Evolutionary conservation across 2,888 invertebrate species (phyloP).

Genomic region (Sabellastarte sp.): DNA sequence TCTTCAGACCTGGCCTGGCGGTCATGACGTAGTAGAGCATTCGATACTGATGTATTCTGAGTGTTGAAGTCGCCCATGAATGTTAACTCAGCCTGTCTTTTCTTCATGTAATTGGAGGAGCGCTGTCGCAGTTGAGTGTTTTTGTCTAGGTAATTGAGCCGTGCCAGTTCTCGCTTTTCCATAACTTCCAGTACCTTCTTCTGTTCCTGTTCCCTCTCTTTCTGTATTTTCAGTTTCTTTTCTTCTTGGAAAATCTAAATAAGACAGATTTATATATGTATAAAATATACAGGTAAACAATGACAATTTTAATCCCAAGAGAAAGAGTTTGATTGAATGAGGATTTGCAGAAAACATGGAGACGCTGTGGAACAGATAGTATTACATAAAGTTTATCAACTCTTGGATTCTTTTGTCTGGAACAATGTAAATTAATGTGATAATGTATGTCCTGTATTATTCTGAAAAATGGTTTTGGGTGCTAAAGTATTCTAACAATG

Average conservation of each 20-base stretch:
- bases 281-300: no score
- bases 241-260: conserved; percentile 51
- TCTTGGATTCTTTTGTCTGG: no score
- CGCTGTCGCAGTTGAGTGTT: conserved; percentile 35
- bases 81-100: conserved; percentile 38
- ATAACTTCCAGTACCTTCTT: conserved; percentile 38
- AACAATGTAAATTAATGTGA: no score
- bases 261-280: no score
- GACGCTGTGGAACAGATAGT: no score
- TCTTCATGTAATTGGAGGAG: conserved; percentile 23
- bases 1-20: conserved; percentile 46
- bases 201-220: conserved; percentile 41
- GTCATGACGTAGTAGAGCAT: conserved; percentile 54
- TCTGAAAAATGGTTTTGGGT: no score
- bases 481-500: no score
- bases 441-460: no score
- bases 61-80: conserved; percentile 52
- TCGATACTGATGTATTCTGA: conserved; percentile 57
- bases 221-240: conserved; percentile 37
- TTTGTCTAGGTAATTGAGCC: conserved; percentile 41
- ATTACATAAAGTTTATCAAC: no score
- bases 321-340: no score
- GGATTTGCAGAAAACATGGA: no score
- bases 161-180: conserved; percentile 42
- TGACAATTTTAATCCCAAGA: no score